phyloP scores from a whole-genome alignment of 2,888 invertebrate species.

The Digitonthophagus gazella region DNA sequence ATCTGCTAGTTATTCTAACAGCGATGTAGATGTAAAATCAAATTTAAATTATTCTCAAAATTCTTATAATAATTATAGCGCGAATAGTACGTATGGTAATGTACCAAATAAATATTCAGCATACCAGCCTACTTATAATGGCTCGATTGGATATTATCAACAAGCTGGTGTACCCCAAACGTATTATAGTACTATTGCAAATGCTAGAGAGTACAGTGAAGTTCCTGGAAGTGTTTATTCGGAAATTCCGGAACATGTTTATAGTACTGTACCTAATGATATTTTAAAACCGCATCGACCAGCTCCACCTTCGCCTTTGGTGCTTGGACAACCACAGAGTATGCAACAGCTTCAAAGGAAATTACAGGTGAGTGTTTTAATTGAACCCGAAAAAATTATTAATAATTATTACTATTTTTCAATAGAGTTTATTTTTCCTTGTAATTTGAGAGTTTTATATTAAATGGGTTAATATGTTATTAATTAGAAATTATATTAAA shows the following conservation, averaged over 20 bases:
- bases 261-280: conserved; percentile 47
- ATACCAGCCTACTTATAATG: conserved; percentile 9
- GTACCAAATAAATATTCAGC: background rate
- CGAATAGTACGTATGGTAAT: background rate
- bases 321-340: conserved; percentile 45
- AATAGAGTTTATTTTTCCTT: background rate
- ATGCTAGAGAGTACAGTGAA: conserved; percentile 38
- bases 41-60: background rate
- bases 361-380: conserved; percentile 38
- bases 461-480: too few relatives aligned
- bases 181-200: conserved; percentile 22
- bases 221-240: conserved; percentile 43
- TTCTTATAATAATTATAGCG: background rate
- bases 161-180: background rate
- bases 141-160: background rate
- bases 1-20: background rate
- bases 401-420: background rate
- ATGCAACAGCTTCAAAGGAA: conserved; percentile 51
- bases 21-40: conserved; percentile 2
- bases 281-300: conserved; percentile 48
- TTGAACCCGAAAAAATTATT: background rate
- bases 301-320: conserved; percentile 48
- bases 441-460: too few relatives aligned
- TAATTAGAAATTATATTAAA: too few relatives aligned
- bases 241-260: conserved; percentile 49